Evolutionary conservation across 2,797 vertebrate species (phyloP), one percentile per base, ranked within the genome.

Genomic region (Iguana delicatissima): DNA sequence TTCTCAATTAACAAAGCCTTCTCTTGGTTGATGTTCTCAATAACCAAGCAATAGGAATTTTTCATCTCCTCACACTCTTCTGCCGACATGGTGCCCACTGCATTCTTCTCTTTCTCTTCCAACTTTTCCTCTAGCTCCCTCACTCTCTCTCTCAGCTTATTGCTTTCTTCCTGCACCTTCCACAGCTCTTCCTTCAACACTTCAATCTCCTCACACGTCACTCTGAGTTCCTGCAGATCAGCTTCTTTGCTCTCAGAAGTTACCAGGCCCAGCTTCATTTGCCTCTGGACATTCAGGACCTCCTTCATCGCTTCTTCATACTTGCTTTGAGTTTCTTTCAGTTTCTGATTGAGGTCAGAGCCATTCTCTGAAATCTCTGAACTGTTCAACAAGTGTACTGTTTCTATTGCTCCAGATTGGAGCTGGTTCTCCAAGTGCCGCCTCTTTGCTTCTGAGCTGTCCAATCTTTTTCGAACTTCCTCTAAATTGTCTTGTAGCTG

Each of bases 261-360:
- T 91, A 95, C 80, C 77, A 95, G 92, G 57, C 95, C 92, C 88
- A 93, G 42, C 85, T 97, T 96, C 90, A 96, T 96, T 89, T 97
- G 97, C 20, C 86, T 96, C 89, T 98, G 98, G 55, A 98, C 93
- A n/a, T 96, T 97, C 42, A 98, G 97, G 93, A 98, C 96, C 91
- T 98, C 98, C 92, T 98, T 98, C 93, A 97, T 92, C 9, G 97
- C 96, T 85, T 98, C 98, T 89, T 98, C 98, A 85, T 97, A 97
- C 83, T 96, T 98, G 95, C 97, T 98, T 93, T 98, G 98, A 38
- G 97, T 97, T 93, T 98, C 98, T 57, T 98, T 98, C 79, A 98
- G 97, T 86, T 98, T 98, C 22, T 98, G 95, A 90, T 98, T 98
- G 84, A 98, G 97, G 93, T 98, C 98, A 0, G 97, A 98, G 86